These are phyloP conservation scores for Cacatua alba DNA, from an alignment of 2,113 vertebrate species.

Conservation along the genomic window DNA sequence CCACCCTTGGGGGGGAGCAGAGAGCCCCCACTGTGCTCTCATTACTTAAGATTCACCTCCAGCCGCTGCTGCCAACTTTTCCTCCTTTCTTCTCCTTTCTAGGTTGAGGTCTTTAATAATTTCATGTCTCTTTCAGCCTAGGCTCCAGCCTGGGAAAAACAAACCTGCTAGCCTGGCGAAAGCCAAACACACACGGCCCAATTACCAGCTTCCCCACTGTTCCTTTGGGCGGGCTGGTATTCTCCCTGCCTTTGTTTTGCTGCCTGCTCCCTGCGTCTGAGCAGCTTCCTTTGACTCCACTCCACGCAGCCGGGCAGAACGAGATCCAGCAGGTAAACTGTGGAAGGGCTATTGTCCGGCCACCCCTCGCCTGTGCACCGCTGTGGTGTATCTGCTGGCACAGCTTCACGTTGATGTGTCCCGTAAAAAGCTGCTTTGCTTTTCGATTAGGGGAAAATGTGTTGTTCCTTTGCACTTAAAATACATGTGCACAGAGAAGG, in stretches of 20 bases:
- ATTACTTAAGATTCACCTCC: constrained; percentile 39
- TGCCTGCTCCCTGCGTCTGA: constrained; percentile 21
- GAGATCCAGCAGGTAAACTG: constrained; percentile 62
- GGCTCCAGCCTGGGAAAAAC: constrained; percentile 67
- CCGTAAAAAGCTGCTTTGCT: background rate
- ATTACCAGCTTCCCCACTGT: constrained; percentile 70
- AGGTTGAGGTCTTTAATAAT: constrained; percentile 42
- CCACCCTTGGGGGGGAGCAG: background rate
- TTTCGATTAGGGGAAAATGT: background rate
- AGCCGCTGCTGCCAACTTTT: background rate
- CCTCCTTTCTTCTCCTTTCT: background rate
- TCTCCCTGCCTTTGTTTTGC: constrained; percentile 56
- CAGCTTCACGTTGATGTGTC: background rate
- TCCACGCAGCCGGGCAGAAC: constrained; percentile 39
- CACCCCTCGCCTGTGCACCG: rapidly evolving
- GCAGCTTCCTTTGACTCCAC: constrained; percentile 40
- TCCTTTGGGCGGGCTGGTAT: constrained; percentile 57
- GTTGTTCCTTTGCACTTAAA: background rate
- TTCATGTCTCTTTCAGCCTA: constrained; percentile 41
- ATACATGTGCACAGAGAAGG: rapidly evolving
- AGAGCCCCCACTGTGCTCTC: background rate
- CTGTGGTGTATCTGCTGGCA: background rate
- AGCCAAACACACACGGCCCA: constrained; percentile 55
- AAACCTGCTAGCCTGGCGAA: constrained; percentile 62
- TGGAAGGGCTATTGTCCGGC: background rate